Evolutionary conservation across 2,113 vertebrate genomes (phyloP), one percentile per base, ranked within the genome.

Genomic region (Brienomyrus longianalis): DNA sequence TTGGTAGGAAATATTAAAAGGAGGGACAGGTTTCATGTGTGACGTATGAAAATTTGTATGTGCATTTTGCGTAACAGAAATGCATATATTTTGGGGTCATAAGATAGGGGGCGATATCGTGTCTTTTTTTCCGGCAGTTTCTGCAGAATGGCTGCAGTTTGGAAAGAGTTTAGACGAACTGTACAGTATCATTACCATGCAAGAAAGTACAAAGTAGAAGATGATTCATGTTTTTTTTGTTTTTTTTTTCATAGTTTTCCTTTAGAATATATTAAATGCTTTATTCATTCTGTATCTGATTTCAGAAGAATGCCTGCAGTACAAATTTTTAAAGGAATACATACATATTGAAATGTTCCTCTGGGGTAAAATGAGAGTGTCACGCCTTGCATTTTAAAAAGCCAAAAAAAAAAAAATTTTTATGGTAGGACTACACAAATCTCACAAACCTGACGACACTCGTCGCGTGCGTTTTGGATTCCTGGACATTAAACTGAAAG

Each of bases 291-390:
- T 70, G 62, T 70, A 31, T 70, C 62, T 70, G 62, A 70, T 70
- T 70, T 31, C 31, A 31, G 31, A 31, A 31, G 31, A 31, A 31
- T 31, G 31, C 31, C 31, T 31, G 31, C 31, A 31, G 31, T 31
- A 31, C 31, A 31, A 31, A 19, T 80, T 80, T 80, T 80, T 39
- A 39, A 43, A 80, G 74, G 31, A 80, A 80, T 80, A 80, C 74
- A 80, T 80, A 80, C 74, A 80, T 80, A 80, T 80, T 43, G 35
- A 43, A 80, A 80, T 80, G 74, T 80, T 80, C 74, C 74, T 80
- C 35, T 80, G 39, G 74, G 35, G 31, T 35, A 80, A 15, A 80
- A 8, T 80, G 15, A 7, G 35, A 80, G 74, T 80, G 74, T 80
- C 74, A 39, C 5, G 31, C 5, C 35, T 43, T 80, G 31, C 74